Percentiles rank a stretch among this genome's conserved stretches.
Conservation (phyloP, 1,140 invertebrate species). For the Bombus waltoni region DNA sequence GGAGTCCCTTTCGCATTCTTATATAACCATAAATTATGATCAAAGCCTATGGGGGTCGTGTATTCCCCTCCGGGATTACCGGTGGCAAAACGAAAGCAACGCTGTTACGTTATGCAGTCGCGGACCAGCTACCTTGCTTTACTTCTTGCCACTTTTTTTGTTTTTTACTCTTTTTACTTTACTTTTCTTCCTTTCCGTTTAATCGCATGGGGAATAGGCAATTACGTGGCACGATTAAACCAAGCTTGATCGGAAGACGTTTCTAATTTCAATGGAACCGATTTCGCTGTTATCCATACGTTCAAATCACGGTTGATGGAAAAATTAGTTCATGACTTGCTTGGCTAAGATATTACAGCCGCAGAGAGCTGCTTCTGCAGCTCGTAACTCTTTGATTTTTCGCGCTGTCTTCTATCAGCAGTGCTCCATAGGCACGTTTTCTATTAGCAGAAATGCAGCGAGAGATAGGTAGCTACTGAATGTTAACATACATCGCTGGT, state of each 20-base stretch:
- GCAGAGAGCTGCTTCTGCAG: neutral
- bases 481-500: neutral
- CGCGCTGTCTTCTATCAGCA: neutral
- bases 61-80: constrained; percentile 62
- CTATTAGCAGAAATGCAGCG: constrained; percentile 4
- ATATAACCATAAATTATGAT: constrained; percentile 81
- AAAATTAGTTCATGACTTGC: neutral
- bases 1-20: constrained; percentile 79
- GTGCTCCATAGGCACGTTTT: constrained; percentile 4
- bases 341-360: neutral
- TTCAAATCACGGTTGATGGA: neutral
- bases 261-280: neutral
- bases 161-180: neutral
- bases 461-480: constrained; percentile 3
- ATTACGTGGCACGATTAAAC: constrained; percentile 8
- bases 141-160: constrained; percentile 57
- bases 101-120: constrained; percentile 19
- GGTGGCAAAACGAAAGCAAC: constrained; percentile 36
- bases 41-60: constrained; percentile 63
- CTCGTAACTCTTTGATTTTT: constrained; percentile 22
- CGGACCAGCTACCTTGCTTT: constrained; percentile 58
- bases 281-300: neutral
- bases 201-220: constrained; percentile 41
- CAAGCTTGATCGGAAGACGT: neutral
- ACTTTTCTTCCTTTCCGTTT: constrained; percentile 16